phyloP scores from a whole-genome alignment of 2,888 invertebrate genomes.

The Tipula confusa region DNA sequence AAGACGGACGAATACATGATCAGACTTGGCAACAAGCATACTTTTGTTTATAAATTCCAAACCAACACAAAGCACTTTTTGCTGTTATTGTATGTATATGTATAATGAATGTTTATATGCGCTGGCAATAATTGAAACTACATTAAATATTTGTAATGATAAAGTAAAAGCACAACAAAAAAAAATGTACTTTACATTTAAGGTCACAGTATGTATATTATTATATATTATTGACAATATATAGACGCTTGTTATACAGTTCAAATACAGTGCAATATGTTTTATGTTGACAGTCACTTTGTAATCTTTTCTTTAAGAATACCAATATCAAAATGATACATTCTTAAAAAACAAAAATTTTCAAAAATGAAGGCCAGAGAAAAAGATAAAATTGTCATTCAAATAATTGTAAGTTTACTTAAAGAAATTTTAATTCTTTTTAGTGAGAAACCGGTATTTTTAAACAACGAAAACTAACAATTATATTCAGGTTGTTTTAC shows the following conservation, averaged over 20 bases:
- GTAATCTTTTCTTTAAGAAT: not conserved
- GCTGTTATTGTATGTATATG: not conserved
- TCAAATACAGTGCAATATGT: not conserved
- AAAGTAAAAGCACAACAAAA: not conserved
- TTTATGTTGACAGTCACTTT: not conserved
- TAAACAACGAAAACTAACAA: not conserved
- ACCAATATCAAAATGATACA: conserved; percentile 4
- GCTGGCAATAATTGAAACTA: not conserved
- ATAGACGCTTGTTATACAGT: conserved; percentile 5
- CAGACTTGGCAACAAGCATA: not conserved
- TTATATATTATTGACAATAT: not conserved
- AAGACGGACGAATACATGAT: not conserved
- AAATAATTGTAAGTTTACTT: conserved; percentile 6
- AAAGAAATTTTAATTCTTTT: not conserved
- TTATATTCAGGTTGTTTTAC: conserved; percentile 25
- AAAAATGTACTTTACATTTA: conserved; percentile 12
- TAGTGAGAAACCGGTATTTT: not conserved
- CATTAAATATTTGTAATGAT: conserved; percentile 20
- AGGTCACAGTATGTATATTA: not conserved
- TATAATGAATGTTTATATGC: not conserved
- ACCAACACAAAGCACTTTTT: not conserved
- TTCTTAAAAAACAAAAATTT: not conserved
- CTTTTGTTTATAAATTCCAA: not conserved
- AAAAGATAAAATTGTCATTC: conserved; percentile 25
- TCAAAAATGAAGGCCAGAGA: not conserved